Evolutionary conservation across 2,113 vertebrate genomes (phyloP).

Genomic region (Neolamprologus caudopunctatus): DNA sequence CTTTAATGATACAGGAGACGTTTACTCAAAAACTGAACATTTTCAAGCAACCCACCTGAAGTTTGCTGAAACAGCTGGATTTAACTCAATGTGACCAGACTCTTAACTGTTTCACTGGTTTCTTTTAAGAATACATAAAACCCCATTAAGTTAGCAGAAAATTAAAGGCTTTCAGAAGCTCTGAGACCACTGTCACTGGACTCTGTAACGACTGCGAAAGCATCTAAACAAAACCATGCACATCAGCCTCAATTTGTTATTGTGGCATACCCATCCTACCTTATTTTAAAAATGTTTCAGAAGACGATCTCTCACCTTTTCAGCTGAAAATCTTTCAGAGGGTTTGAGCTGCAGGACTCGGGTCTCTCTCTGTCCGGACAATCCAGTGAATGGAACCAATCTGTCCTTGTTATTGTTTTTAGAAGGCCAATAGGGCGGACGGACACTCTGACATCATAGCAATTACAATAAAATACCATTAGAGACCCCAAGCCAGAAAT

Average conservation of each 20-base stretch:
- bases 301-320: slow-evolving; percentile 11
- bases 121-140: not conserved
- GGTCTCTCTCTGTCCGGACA: slow-evolving; percentile 3
- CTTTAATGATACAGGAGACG: not conserved
- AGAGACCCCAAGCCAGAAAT: slow-evolving; percentile 56
- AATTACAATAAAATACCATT: slow-evolving; percentile 68
- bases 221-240: not conserved
- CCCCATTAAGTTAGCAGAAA: not conserved
- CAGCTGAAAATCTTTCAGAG: not conserved
- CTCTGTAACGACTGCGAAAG: not conserved
- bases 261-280: not conserved
- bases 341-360: slow-evolving; percentile 10
- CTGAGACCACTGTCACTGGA: not conserved
- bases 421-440: slow-evolving; percentile 44
- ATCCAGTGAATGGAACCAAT: slow-evolving; percentile 49
- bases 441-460: slow-evolving; percentile 68
- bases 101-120: not conserved
- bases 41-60: not conserved
- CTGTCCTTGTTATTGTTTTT: slow-evolving; percentile 46
- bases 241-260: not conserved
- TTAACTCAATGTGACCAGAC: not conserved
- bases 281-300: not conserved
- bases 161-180: rapidly evolving
- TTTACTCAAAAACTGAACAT: not conserved
- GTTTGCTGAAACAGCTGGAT: not conserved